Evolutionary conservation across 2,888 invertebrate genomes (phyloP).

Genomic region (Epicampocera succincta): DNA sequence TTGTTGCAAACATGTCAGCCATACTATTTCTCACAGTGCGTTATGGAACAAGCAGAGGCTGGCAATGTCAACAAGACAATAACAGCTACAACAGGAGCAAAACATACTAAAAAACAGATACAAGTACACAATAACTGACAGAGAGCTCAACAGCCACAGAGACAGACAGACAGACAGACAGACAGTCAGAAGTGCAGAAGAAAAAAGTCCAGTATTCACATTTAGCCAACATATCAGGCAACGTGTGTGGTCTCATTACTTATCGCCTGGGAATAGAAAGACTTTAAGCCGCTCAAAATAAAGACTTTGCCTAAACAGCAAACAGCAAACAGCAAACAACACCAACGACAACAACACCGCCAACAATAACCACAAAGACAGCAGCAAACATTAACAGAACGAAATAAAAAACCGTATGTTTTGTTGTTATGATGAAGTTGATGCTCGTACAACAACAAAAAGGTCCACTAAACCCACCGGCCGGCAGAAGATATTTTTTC

Average conservation of each 20-base stretch:
- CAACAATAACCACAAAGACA: constrained; percentile 54
- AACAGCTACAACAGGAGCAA: constrained; percentile 67
- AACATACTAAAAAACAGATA: constrained; percentile 68
- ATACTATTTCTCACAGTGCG: constrained; percentile 38
- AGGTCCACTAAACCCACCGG: constrained; percentile 48
- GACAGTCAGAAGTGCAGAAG: background rate
- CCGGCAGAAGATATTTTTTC: background rate
- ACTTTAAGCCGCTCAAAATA: constrained; percentile 68
- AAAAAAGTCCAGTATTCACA: constrained; percentile 9
- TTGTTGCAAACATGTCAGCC: background rate
- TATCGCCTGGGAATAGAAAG: constrained; percentile 70
- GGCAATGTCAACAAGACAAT: constrained; percentile 64
- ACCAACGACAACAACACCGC: constrained; percentile 27
- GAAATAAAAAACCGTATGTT: constrained; percentile 5
- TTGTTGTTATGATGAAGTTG: constrained; percentile 42
- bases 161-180: background rate
- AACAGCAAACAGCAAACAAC: constrained; percentile 51
- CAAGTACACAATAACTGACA: constrained; percentile 39
- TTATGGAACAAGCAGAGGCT: constrained; percentile 37
- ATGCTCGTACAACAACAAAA: constrained; percentile 46
- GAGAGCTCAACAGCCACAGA: constrained; percentile 21
- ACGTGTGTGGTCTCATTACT: constrained; percentile 72
- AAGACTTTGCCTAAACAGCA: constrained; percentile 65
- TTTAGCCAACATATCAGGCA: constrained; percentile 65
- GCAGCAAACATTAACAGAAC: constrained; percentile 37